phyloP scores from a whole-genome alignment of 2,888 invertebrate genomes.

The Eristalis arbustorum region DNA sequence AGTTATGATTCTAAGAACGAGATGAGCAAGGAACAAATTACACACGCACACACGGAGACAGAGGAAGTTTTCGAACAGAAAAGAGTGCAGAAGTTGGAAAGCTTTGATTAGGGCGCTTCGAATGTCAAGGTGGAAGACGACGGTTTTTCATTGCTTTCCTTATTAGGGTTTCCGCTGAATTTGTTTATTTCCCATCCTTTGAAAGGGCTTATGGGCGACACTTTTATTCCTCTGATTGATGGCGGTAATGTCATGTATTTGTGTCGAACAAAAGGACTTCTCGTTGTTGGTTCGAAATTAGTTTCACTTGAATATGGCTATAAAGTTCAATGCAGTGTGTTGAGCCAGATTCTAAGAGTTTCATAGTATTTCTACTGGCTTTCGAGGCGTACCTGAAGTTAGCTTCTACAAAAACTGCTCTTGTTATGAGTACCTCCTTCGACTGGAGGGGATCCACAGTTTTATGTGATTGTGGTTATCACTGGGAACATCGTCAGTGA shows the following conservation, averaged over 20 bases:
- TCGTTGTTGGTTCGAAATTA: background rate
- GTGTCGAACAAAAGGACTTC: background rate
- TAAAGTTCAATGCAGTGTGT: no score
- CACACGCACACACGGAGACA: background rate
- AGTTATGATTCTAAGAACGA: conserved; percentile 18
- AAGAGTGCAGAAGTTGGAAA: background rate
- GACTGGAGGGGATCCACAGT: no score
- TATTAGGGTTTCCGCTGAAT: conserved; percentile 12
- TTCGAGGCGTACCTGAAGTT: no score
- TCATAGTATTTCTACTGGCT: no score
- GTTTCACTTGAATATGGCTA: no score
- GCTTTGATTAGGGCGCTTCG: conserved; percentile 12
- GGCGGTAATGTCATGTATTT: background rate
- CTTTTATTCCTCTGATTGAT: background rate
- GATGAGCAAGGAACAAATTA: background rate
- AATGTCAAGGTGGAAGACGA: background rate
- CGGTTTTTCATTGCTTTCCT: conserved; percentile 36
- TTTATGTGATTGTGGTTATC: no score
- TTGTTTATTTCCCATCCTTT: conserved; percentile 27
- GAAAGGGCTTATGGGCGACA: background rate
- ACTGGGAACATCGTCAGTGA: no score
- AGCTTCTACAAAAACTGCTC: no score
- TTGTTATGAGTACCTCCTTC: no score
- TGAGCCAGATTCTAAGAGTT: no score
- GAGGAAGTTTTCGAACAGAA: background rate